These are phyloP conservation scores for Tenodera sinensis DNA, from an alignment of 2,888 invertebrate genomes.

Conservation along the genomic window DNA sequence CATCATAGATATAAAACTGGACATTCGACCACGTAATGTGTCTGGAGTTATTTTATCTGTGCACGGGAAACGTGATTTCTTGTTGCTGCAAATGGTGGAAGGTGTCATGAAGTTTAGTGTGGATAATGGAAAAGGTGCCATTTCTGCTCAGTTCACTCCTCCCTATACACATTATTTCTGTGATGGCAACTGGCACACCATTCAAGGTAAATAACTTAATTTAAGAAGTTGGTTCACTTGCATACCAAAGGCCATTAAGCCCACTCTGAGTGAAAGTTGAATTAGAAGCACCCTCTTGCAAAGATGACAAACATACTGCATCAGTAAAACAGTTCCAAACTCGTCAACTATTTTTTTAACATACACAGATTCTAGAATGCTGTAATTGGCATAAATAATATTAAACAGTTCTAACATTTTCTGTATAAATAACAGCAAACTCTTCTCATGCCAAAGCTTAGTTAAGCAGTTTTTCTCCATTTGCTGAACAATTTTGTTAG, in stretches of 20 bases:
- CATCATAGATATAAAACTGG: conserved; percentile 74
- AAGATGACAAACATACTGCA: no score
- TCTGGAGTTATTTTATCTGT: conserved; percentile 84
- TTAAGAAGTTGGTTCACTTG: conserved; percentile 33
- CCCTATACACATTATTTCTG: conserved; percentile 71
- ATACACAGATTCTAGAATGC: no score
- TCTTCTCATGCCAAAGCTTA: no score
- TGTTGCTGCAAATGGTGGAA: conserved; percentile 82
- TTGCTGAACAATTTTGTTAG: no score
- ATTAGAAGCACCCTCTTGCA: no score
- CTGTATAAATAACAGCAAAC: no score
- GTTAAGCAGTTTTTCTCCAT: no score
- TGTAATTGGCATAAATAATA: no score
- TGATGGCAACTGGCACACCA: conserved; percentile 93
- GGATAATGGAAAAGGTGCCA: conserved; percentile 77
- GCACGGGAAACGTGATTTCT: conserved; percentile 76
- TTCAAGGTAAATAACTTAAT: conserved; percentile 56
- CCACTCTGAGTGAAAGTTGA: no score
- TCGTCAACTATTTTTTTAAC: no score
- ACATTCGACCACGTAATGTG: conserved; percentile 79
- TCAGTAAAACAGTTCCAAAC: no score
- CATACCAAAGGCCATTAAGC: conserved; percentile 16
- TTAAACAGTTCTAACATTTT: no score
- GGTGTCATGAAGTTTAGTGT: conserved; percentile 80
- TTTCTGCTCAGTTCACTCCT: conserved; percentile 67